Conservation (phyloP, 2,797 vertebrate species). For the Amazonetta brasiliensis region DNA sequence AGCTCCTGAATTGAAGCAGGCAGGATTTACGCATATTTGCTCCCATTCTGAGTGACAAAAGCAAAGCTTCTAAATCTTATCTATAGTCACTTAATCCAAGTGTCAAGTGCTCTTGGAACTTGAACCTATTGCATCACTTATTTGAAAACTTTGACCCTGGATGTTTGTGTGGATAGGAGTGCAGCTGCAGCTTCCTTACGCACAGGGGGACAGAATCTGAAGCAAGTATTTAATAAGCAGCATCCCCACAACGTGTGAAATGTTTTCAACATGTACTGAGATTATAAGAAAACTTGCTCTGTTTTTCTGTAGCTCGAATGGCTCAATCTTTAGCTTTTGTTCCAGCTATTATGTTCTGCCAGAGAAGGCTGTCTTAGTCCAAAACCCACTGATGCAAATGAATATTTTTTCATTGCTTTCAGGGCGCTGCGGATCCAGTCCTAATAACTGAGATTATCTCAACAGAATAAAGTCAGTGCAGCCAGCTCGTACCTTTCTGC, state of each 20-base stretch:
- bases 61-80: not conserved
- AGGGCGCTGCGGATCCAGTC: slow-evolving; percentile 19
- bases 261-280: not conserved
- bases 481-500: not conserved
- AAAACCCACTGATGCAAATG: slow-evolving; percentile 8
- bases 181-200: not conserved
- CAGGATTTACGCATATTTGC: not conserved
- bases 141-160: not conserved
- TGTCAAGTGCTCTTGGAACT: not conserved
- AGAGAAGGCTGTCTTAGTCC: not conserved
- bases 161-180: not conserved
- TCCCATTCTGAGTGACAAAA: not conserved
- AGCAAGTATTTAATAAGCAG: not conserved
- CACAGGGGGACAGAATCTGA: not conserved
- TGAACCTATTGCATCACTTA: not conserved
- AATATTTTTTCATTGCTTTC: slow-evolving; percentile 7
- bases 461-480: slow-evolving; percentile 45
- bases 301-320: not conserved
- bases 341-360: not conserved
- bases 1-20: not conserved
- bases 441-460: slow-evolving; percentile 41
- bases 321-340: not conserved
- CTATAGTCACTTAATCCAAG: not conserved
- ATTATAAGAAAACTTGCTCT: not conserved
- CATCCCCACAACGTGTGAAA: not conserved